phyloP scores from a whole-genome alignment of 2,113 vertebrate species.

The Fregetta grallaria region DNA sequence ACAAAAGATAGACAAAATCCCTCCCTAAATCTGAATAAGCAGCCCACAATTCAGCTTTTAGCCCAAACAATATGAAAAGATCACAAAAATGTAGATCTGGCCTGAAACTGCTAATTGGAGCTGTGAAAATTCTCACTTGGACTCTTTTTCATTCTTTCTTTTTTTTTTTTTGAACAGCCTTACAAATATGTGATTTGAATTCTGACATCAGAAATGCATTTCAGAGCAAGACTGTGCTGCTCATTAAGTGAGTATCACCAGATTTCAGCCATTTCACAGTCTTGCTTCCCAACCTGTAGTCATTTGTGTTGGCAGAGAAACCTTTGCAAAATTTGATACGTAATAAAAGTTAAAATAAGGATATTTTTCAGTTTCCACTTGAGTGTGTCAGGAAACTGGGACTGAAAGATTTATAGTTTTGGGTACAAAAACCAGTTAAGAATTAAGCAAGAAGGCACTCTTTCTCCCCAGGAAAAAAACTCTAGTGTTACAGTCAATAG shows the following conservation, averaged over 20 bases:
- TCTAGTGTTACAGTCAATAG: neutral
- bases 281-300: constrained; percentile 36
- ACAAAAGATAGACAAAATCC: neutral
- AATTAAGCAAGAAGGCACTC: constrained; percentile 28
- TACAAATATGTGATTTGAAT: neutral
- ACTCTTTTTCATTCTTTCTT: neutral
- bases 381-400: constrained; percentile 32
- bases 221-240: neutral
- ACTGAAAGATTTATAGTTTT: constrained; percentile 50
- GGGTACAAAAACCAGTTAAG: constrained; percentile 23
- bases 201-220: neutral
- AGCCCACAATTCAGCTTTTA: neutral
- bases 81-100: neutral
- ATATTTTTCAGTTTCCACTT: constrained; percentile 47
- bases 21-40: neutral
- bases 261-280: neutral
- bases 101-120: neutral
- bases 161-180: neutral
- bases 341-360: constrained; percentile 56
- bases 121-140: neutral
- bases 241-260: neutral
- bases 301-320: constrained; percentile 56
- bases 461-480: neutral
- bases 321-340: constrained; percentile 32
- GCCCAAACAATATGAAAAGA: neutral